phyloP scores from a whole-genome alignment of 30 jellyfish, hydroid and myxozoan species.

The Hydractinia symbiolongicarpus region DNA sequence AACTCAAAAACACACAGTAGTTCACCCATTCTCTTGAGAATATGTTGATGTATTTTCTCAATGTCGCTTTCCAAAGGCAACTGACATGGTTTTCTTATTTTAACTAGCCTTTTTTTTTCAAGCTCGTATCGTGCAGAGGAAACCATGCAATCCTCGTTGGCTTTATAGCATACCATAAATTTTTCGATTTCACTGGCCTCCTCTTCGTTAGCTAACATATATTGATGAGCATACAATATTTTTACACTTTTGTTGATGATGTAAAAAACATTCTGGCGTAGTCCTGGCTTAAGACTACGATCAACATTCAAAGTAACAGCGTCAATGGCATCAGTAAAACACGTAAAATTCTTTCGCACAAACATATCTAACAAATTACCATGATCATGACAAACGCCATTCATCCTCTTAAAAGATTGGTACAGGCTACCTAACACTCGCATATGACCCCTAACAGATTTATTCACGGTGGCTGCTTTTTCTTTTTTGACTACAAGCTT shows the following conservation, averaged over 20 bases:
- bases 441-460: constrained; percentile 10
- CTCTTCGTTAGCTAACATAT: neutral
- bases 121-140: constrained; percentile 7
- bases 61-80: constrained; percentile 11
- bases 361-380: neutral
- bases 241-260: neutral
- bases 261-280: neutral
- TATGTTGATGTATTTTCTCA: constrained; percentile 10
- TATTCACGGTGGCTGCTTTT: neutral
- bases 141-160: constrained; percentile 5
- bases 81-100: constrained; percentile 7
- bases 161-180: neutral
- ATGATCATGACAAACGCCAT: constrained; percentile 1
- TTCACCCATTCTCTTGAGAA: constrained; percentile 1
- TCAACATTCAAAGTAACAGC: constrained; percentile 3
- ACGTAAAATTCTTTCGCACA: neutral
- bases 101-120: constrained; percentile 1
- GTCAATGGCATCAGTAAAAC: constrained; percentile 6
- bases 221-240: neutral
- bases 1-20: neutral
- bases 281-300: constrained; percentile 1
- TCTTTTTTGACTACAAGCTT: neutral
- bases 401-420: constrained; percentile 11
- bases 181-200: constrained; percentile 7
- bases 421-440: constrained; percentile 1